Conservation (phyloP, 2,113 vertebrate species). For the Sinocyclocheilus maitianheensis region DNA sequence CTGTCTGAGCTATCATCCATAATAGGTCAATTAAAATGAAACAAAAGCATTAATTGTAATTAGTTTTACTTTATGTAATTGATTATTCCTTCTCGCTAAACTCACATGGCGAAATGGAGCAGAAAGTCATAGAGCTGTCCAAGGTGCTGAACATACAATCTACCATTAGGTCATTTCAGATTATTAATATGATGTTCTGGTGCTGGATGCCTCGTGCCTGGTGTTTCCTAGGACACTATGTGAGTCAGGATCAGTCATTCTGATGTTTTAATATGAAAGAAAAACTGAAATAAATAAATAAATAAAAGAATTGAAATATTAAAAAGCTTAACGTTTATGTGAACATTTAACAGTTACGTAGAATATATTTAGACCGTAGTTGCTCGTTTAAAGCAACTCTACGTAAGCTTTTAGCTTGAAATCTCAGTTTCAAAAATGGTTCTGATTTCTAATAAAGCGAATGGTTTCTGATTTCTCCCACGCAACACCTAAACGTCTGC, state of each 20-base stretch:
- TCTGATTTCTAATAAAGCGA: too few relatives aligned
- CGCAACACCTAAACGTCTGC: too few relatives aligned
- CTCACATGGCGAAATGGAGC: neutral
- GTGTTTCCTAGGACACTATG: neutral
- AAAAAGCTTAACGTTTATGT: neutral
- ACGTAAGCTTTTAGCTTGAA: too few relatives aligned
- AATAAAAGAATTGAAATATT: neutral
- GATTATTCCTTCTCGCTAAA: too few relatives aligned
- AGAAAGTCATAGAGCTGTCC: neutral
- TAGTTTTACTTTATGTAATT: too few relatives aligned
- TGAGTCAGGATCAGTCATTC: neutral
- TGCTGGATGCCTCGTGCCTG: neutral
- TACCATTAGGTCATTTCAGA: neutral
- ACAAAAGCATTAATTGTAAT: neutral
- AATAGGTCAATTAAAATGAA: neutral
- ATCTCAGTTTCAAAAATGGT: too few relatives aligned
- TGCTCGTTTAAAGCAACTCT: too few relatives aligned
- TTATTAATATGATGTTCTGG: neutral
- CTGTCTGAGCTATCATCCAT: neutral
- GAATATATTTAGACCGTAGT: neutral
- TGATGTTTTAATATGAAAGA: neutral
- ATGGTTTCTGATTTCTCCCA: too few relatives aligned
- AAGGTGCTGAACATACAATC: neutral
- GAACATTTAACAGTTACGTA: neutral
- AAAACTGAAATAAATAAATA: neutral